phyloP scores from a whole-genome alignment of 53 echinoderm and acorn worm species.

The Zoroaster sp. region DNA sequence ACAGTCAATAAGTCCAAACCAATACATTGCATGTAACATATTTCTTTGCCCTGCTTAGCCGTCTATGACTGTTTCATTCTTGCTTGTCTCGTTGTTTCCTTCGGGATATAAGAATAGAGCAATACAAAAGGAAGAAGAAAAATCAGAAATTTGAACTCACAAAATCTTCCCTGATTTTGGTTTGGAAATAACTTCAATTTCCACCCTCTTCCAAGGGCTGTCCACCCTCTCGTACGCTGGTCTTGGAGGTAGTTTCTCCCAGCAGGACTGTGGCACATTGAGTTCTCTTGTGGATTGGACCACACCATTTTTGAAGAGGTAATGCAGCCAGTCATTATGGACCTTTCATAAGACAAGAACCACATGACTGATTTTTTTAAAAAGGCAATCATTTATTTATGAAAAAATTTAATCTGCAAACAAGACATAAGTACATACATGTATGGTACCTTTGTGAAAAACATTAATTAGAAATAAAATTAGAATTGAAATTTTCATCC shows the following conservation, averaged over 20 bases:
- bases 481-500: too few species aligned
- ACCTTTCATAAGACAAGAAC: constrained; percentile 56
- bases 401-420: too few species aligned
- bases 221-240: constrained; percentile 57
- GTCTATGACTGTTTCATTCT: too few species aligned
- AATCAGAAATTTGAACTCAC: not conserved
- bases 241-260: constrained; percentile 33
- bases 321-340: constrained; percentile 77
- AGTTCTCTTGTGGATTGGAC: constrained; percentile 44
- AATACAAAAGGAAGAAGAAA: not conserved
- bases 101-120: too few species aligned
- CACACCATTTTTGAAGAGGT: constrained; percentile 58
- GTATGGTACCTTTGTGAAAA: too few species aligned
- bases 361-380: too few species aligned
- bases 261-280: constrained; percentile 38
- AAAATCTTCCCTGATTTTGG: constrained; percentile 30
- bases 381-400: not conserved
- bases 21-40: too few species aligned
- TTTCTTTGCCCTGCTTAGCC: too few species aligned
- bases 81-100: too few species aligned
- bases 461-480: too few species aligned
- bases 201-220: constrained; percentile 75
- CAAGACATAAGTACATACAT: too few species aligned
- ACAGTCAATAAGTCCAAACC: too few species aligned
- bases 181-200: constrained; percentile 59